Conservation (phyloP, 1,140 invertebrate genomes). For the Carcinoscorpius rotundicauda region DNA sequence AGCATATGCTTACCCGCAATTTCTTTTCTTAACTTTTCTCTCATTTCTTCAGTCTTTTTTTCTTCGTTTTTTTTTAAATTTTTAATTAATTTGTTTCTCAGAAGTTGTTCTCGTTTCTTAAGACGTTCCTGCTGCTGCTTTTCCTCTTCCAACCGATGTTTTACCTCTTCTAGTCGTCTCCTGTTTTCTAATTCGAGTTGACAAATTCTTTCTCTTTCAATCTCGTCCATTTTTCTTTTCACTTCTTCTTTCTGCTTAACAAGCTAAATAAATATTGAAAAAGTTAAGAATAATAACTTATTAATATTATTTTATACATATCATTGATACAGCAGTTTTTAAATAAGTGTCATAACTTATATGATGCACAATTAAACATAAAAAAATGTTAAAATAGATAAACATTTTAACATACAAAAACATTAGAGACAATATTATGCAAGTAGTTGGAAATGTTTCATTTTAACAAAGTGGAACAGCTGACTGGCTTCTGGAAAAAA, state of each 20-base stretch:
- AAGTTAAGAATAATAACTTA: not conserved
- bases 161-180: not conserved
- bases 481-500: too few relatives aligned
- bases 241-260: slow-evolving; percentile 4
- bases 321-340: too few relatives aligned
- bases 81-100: slow-evolving; percentile 11
- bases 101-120: slow-evolving; percentile 13
- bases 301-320: too few relatives aligned
- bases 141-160: not conserved
- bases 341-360: too few relatives aligned
- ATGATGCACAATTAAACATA: too few relatives aligned
- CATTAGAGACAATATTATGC: too few relatives aligned
- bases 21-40: slow-evolving; percentile 18
- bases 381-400: too few relatives aligned
- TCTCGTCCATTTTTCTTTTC: not conserved
- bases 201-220: not conserved
- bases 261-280: not conserved
- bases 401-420: too few relatives aligned
- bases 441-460: too few relatives aligned
- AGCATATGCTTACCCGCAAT: slow-evolving; percentile 12
- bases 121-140: slow-evolving; percentile 11
- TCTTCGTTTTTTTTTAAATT: slow-evolving; percentile 14
- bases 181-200: slow-evolving; percentile 1
- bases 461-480: too few relatives aligned
- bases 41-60: slow-evolving; percentile 7